Evolutionary conservation across 2,797 vertebrate genomes (phyloP).

Genomic region (Chanos chanos): DNA sequence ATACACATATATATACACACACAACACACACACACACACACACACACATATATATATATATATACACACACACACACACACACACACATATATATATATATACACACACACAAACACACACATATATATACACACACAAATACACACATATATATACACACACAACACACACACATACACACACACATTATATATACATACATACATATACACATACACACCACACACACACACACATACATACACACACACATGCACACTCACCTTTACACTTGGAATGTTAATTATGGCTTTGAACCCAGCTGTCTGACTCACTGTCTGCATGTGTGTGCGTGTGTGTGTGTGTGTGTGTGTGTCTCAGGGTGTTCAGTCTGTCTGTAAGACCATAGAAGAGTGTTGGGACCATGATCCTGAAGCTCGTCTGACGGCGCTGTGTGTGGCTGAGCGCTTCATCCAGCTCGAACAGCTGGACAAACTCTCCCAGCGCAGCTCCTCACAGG

Average conservation of each 20-base stretch:
- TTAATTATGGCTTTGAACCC: too few relatives aligned
- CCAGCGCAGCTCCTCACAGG: conserved; percentile 81
- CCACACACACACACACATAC: too few relatives aligned
- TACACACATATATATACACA: too few relatives aligned
- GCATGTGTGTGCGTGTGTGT: neutral
- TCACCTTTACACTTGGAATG: neutral
- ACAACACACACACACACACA: too few relatives aligned
- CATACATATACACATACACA: too few relatives aligned
- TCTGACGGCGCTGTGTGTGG: conserved; percentile 90
- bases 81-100: neutral
- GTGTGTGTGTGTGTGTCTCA: conserved; percentile 47
- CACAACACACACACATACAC: too few relatives aligned
- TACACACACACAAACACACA: too few relatives aligned
- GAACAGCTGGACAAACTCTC: conserved; percentile 84
- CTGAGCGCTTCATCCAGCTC: conserved; percentile 85
- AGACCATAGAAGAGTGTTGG: conserved; percentile 92
- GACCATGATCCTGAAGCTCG: conserved; percentile 95
- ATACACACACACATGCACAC: neutral
- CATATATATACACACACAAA: too few relatives aligned
- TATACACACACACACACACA: neutral
- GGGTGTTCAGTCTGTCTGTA: conserved; percentile 89
- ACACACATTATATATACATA: too few relatives aligned
- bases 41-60: neutral
- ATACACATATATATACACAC: too few relatives aligned
- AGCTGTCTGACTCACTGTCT: neutral